phyloP scores from a whole-genome alignment of 2,797 vertebrate species.

The Halcyon chelicuti region DNA sequence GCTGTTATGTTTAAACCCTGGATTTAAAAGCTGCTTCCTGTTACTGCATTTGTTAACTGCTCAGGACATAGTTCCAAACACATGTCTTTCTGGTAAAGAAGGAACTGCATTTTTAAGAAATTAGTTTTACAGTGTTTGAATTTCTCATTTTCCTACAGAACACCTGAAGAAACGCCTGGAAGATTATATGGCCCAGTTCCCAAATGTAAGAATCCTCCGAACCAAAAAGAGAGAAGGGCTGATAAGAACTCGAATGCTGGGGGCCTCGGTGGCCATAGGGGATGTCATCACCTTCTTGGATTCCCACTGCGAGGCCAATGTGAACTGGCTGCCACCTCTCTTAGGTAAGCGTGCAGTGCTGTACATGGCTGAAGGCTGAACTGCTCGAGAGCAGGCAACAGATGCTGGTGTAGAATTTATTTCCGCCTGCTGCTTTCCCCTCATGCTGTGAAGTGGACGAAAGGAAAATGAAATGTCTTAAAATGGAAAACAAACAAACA shows the following conservation, averaged over 20 bases:
- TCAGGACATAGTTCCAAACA: background rate
- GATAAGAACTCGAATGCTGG: constrained; percentile 93
- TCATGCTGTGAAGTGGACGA: background rate
- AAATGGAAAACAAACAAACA: background rate
- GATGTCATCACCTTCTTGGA: constrained; percentile 97
- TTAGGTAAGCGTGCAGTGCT: constrained; percentile 81
- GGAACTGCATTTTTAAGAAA: background rate
- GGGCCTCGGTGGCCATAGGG: constrained; percentile 87
- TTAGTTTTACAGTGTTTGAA: background rate
- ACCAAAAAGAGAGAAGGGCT: constrained; percentile 94
- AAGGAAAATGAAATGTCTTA: background rate
- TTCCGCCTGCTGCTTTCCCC: background rate
- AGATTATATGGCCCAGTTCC: constrained; percentile 91
- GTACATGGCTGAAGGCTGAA: background rate
- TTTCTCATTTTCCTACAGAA: constrained; percentile 75
- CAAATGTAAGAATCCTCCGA: constrained; percentile 91
- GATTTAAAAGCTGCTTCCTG: background rate
- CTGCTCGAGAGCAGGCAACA: background rate
- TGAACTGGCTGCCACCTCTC: constrained; percentile 96
- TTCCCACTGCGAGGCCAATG: constrained; percentile 95
- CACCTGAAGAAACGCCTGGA: constrained; percentile 92
- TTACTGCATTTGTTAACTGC: background rate
- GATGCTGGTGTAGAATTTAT: background rate
- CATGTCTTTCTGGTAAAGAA: background rate
- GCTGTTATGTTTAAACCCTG: background rate